These are phyloP conservation scores for Zosterops hypoxanthus DNA, from an alignment of 2,113 vertebrate species.

Conservation along the genomic window DNA sequence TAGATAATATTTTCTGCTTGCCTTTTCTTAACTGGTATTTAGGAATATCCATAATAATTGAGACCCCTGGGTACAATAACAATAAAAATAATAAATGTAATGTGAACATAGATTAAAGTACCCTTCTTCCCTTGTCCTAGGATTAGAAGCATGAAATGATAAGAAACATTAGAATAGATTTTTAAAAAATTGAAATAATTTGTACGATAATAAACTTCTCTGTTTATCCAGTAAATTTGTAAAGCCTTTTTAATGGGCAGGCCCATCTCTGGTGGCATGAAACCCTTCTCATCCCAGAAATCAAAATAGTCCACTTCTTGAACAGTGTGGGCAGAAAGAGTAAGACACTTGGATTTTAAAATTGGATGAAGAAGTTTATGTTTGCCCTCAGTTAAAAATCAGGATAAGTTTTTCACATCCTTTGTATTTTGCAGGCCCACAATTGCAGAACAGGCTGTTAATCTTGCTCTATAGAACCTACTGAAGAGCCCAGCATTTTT, in stretches of 20 bases:
- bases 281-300: background rate
- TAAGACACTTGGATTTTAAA: background rate
- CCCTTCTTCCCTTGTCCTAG: background rate
- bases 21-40: background rate
- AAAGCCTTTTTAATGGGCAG: background rate
- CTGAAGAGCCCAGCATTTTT: background rate
- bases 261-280: background rate
- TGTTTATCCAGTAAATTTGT: background rate
- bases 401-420: background rate
- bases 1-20: background rate
- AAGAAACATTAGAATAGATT: background rate
- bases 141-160: background rate
- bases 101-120: background rate
- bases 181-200: rapidly evolving
- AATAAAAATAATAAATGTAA: background rate
- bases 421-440: background rate
- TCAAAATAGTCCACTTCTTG: background rate
- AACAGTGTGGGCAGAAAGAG: background rate
- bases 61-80: background rate
- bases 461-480: background rate
- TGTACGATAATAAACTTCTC: background rate
- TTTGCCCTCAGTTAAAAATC: background rate
- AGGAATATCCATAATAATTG: background rate
- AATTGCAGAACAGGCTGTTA: background rate
- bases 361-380: background rate